These are phyloP conservation scores for Sarcophaga rosellei DNA, from an alignment of 2,888 invertebrate species.

Conservation along the genomic window DNA sequence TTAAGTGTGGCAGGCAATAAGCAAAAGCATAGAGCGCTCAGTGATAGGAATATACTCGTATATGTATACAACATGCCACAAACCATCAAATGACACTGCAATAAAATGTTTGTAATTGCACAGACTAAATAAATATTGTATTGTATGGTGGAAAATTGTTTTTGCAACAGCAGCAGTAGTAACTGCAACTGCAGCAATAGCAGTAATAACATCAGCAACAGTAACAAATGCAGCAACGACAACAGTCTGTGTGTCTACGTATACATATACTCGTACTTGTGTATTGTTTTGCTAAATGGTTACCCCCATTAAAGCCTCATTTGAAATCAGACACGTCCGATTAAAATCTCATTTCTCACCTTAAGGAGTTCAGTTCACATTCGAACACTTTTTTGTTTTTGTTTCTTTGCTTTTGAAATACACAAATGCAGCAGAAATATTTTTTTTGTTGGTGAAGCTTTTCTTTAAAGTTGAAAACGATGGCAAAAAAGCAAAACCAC, in stretches of 20 bases:
- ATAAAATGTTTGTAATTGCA: constrained; percentile 64
- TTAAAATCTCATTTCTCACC: constrained; percentile 82
- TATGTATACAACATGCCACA: constrained; percentile 7
- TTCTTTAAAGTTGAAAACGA: neutral
- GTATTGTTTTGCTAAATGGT: constrained; percentile 76
- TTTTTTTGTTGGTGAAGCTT: neutral
- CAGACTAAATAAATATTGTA: constrained; percentile 40
- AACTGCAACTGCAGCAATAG: constrained; percentile 12
- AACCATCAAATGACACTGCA: constrained; percentile 53
- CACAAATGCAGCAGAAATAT: constrained; percentile 41
- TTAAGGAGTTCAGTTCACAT: constrained; percentile 72
- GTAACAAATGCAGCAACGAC: constrained; percentile 10
- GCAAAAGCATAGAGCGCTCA: too few relatives aligned
- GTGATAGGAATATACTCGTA: neutral
- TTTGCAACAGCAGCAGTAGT: constrained; percentile 28
- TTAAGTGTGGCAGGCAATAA: too few relatives aligned
- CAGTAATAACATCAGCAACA: too few relatives aligned
- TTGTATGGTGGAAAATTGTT: constrained; percentile 41
- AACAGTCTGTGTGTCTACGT: neutral
- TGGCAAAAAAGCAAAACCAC: neutral
- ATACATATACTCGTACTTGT: neutral
- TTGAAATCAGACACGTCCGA: constrained; percentile 82
- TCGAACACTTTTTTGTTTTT: neutral
- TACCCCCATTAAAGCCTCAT: constrained; percentile 81
- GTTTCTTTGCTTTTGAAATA: neutral